phyloP scores from a whole-genome alignment of 2,797 vertebrate genomes.

The Microctenopoma stevenorrisi region DNA sequence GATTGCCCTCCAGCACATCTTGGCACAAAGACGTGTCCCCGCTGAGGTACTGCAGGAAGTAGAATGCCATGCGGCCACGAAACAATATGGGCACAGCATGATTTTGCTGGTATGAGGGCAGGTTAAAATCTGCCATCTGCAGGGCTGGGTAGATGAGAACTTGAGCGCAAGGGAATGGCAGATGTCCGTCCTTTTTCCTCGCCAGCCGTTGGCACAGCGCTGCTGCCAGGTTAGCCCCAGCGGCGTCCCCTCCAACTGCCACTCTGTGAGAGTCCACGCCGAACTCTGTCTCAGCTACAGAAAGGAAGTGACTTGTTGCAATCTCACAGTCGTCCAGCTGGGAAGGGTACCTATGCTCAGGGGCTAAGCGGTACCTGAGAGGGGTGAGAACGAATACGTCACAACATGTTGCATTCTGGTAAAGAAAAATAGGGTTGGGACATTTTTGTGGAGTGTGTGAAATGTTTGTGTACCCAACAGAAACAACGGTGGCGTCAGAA shows the following conservation, averaged over 20 bases:
- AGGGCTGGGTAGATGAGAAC: conserved; percentile 86
- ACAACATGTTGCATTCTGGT: conserved; percentile 29
- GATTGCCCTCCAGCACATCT: conserved; percentile 66
- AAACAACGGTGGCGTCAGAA: conserved; percentile 84
- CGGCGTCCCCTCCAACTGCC: conserved; percentile 86
- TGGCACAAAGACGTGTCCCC: conserved; percentile 58
- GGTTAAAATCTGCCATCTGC: conserved; percentile 85
- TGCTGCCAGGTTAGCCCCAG: conserved; percentile 83
- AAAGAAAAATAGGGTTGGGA: background rate
- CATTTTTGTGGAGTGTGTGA: conserved; percentile 8
- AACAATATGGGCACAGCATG: conserved; percentile 80
- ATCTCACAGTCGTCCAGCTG: conserved; percentile 81
- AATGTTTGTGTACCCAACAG: conserved; percentile 81
- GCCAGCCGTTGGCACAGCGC: conserved; percentile 82
- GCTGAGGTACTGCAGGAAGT: conserved; percentile 79
- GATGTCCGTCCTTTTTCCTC: conserved; percentile 66
- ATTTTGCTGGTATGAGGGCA: conserved; percentile 90
- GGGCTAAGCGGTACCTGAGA: conserved; percentile 83
- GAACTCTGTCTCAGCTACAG: conserved; percentile 77
- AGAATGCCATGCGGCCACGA: conserved; percentile 58
- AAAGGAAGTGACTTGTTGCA: conserved; percentile 85
- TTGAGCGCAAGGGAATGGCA: conserved; percentile 87
- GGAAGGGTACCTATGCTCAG: conserved; percentile 82
- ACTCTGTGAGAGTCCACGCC: conserved; percentile 83
- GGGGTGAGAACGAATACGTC: conserved; percentile 27